Evolutionary conservation across 2,113 vertebrate genomes (phyloP), one percentile per base, ranked within the genome.

Genomic region (Pseudorasbora parva): DNA sequence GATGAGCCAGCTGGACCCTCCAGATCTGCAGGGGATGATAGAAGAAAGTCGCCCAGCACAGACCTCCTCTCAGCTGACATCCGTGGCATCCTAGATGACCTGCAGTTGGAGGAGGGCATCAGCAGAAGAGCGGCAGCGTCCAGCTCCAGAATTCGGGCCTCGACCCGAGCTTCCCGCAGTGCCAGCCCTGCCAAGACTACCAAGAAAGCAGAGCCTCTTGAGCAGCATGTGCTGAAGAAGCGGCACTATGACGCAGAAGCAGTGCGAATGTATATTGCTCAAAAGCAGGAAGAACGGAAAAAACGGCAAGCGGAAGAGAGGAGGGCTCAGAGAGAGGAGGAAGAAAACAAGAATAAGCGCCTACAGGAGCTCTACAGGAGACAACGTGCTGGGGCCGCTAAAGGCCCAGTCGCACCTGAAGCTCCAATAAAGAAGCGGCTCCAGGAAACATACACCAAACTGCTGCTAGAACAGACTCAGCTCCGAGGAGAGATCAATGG

Each of bases 311-410:
- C 89, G 0, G 96, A 99, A 81, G 96, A 99, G 89, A 97, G 95
- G 88, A 95, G 94, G 75, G 94, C 95, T 14, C 94, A 96, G 83
- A 95, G 92, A 56, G 96, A 98, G 89, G 97, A 93, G 82, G 85
- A 89, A 1, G 92, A 94, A 73, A 91, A 86, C 76, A 91, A 84
- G 84, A 93, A 90, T 86, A 91, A 96, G 89, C 95, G 97, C n/a
- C 92, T 99, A 9, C 95, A 97, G 83, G 97, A 99, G 87, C 96
- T 99, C 57, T 99, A 99, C 90, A 95, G 92, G 88, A 98, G 95
- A 89, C 98, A 99, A 88, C 94, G 91, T 69, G 95, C 95, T 80
- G 94, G 93, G 73, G 90, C 96, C 37, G 88, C 51, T 27, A 94
- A 94, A 92, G 85, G 81, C 85, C 64, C 93, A 92, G 87, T 56